Evolutionary conservation across 2,113 vertebrate genomes (phyloP), one percentile per base, ranked within the genome.

Genomic region (Girardinichthys multiradiatus): DNA sequence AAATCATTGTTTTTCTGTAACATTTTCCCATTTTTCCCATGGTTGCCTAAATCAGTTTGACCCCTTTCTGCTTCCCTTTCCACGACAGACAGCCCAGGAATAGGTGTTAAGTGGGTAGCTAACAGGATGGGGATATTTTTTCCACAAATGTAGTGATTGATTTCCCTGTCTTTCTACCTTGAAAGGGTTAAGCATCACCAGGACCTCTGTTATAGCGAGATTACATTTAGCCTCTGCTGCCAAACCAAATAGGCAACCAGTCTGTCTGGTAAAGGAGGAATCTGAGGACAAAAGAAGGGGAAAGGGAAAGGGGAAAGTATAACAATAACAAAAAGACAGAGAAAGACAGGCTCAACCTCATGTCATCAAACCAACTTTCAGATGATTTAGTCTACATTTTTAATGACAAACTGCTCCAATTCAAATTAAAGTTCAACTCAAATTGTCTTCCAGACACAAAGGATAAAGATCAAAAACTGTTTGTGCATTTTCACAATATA

Each of bases 111-210:
- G 42, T 73, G 15, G n/a, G 60, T 58, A 81, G 73, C 48, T 77
- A 70, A 72, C 70, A 72, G 58, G 65, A 84, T 76, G 72, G 76
- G 72, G 26, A 74, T 80, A 67, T 76, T 75, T 65, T 64, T 62
- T 72, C 68, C 57, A 35, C 67, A 17, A 11, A 68, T 57, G 59
- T n/a, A 9, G 65, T 89, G 82, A 92, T 91, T 90, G 85, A 90
- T 91, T 91, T 74, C 70, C 59, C 54, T 58, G 35, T 86, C 74
- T 77, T 60, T 4, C 51, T 48, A 27, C 69, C 45, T 24, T 69
- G 81, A 91, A 92, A 74, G 88, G 89, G 92, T 93, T 94, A 92
- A 94, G 84, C 79, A 64, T 86, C 84, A 81, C 64, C 69, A 29
- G 77, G 80, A 82, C 89, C 85, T 80, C 79, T 81, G 82, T 67